Percentiles rank a stretch among this genome's conserved stretches.
Evolutionary conservation across 2,113 vertebrate species (phyloP).

Genomic region (Pan paniscus): DNA sequence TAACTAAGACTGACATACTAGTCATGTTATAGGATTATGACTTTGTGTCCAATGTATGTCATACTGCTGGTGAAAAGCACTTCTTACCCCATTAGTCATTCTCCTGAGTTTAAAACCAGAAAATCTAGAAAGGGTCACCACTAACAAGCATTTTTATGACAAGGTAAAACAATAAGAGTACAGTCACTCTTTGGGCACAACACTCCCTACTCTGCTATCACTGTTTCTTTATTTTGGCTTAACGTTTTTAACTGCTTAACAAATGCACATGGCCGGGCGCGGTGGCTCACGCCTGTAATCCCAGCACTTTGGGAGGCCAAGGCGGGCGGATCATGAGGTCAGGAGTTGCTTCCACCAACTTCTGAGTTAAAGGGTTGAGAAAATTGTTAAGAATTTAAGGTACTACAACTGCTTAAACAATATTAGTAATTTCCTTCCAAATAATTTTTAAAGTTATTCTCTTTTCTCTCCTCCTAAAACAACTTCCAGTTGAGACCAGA

Average conservation of each 20-base stretch:
- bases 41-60: not conserved
- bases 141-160: not conserved
- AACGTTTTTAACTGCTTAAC: not conserved
- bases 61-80: not conserved
- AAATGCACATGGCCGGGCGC: not conserved
- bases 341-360: not conserved
- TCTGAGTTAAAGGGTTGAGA: not conserved
- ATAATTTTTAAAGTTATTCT: not conserved
- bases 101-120: not conserved
- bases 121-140: not conserved
- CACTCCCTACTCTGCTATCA: not conserved
- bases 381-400: not conserved
- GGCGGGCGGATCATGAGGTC: too few relatives aligned
- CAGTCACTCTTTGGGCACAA: not conserved
- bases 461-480: not conserved
- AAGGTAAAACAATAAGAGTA: not conserved
- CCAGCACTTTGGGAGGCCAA: too few relatives aligned
- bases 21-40: not conserved
- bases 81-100: not conserved
- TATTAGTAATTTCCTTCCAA: not conserved
- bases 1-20: not conserved
- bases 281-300: too few relatives aligned
- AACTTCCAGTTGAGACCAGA: not conserved
- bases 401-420: not conserved
- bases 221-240: not conserved